Evolutionary conservation across 2,113 vertebrate genomes (phyloP).

Genomic region (Colaptes auratus): DNA sequence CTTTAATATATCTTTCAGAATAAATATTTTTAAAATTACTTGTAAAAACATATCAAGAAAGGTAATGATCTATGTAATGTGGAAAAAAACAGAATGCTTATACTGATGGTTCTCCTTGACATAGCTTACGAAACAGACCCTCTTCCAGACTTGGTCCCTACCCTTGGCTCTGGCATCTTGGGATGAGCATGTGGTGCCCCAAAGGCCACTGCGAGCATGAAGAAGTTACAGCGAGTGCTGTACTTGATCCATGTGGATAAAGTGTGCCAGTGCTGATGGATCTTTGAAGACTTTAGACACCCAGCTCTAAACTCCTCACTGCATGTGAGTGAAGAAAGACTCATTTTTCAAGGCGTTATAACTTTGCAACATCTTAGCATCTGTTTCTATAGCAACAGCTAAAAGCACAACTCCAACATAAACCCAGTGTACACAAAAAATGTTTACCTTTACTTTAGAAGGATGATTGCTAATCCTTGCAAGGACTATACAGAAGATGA

Average conservation of each 20-base stretch:
- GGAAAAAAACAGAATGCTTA: neutral
- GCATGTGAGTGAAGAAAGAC: neutral
- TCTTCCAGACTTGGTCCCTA: neutral
- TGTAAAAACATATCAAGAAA: neutral
- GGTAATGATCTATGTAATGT: neutral
- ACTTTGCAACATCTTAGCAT: neutral
- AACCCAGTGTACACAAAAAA: neutral
- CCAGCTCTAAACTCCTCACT: neutral
- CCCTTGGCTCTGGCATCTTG: neutral
- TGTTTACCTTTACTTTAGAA: conserved; percentile 14
- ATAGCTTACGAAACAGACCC: neutral
- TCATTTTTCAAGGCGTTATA: neutral
- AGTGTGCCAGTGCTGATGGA: neutral
- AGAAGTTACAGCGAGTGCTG: neutral
- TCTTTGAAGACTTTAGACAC: neutral
- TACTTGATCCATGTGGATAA: neutral
- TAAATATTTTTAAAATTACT: neutral
- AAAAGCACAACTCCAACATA: neutral
- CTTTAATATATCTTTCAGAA: neutral
- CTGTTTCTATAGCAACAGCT: conserved; percentile 21
- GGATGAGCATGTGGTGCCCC: neutral
- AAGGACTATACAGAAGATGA: neutral
- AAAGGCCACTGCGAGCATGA: neutral
- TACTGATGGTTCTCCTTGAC: neutral
- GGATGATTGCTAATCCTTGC: neutral